These are phyloP conservation scores for Enoplosus armatus DNA, from an alignment of 2,797 vertebrate genomes.

Conservation along the genomic window DNA sequence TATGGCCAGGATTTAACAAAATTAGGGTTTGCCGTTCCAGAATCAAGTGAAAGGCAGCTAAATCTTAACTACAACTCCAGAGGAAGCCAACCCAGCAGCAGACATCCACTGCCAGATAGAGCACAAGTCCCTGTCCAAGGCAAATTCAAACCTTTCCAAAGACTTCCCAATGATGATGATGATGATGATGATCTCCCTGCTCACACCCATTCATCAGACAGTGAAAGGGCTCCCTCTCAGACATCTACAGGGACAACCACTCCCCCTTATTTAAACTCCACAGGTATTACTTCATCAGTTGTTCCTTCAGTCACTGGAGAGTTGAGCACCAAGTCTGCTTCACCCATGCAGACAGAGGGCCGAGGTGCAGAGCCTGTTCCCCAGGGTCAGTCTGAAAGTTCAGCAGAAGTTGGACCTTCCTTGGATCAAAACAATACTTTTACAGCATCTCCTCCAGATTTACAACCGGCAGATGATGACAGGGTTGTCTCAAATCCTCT, in stretches of 20 bases:
- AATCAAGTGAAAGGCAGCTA: not conserved
- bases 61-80: not conserved
- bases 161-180: not conserved
- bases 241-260: not conserved
- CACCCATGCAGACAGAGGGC: not conserved
- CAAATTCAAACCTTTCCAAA: constrained; percentile 51
- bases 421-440: not conserved
- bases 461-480: not conserved
- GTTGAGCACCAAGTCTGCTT: not conserved
- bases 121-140: not conserved
- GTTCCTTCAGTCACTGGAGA: not conserved
- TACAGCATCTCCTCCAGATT: not conserved
- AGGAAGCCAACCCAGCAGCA: not conserved
- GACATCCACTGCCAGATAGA: not conserved
- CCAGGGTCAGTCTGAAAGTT: not conserved
- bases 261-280: not conserved
- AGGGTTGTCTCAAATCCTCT: not conserved
- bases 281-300: not conserved
- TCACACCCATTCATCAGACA: not conserved
- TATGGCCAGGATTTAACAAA: not conserved
- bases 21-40: not conserved
- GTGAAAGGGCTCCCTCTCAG: not conserved
- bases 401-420: not conserved
- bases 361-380: not conserved
- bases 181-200: too few species aligned